Base-by-base conservation (phyloP, 2,113 vertebrate genomes). In the Vanacampus margaritifer region DNA sequence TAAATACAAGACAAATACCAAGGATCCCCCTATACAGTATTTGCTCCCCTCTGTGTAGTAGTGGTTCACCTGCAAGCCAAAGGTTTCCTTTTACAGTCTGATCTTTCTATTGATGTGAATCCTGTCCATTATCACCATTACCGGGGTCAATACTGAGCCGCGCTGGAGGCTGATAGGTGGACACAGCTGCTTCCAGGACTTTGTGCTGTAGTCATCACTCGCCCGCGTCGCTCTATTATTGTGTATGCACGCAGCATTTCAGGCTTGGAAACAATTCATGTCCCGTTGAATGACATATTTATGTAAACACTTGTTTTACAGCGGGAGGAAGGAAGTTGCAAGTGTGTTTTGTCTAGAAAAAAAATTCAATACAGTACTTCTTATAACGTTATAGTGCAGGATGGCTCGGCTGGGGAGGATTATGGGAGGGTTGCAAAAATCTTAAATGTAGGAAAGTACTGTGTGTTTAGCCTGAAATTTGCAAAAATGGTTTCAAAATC, bases 61-160 rank as follows among this genome's bases (percentile, higher is more conserved):
- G 26, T 19, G 28, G 54, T 32, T 19, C 28, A 57, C 54, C 54
- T 28, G 41, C 13, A 72, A 68, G 76, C 65, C 75, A 78, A 75
- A 39, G 64, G 80, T 84, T 85, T 78, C 77, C 75, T 77, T 87
- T 83, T 69, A 74, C 75, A 72, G 76, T 90, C 83, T 84, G 79
- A 85, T 88, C 81, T 74, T 73, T 68, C 69, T 57, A 62, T 76
- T 72, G 81, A 85, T 79, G 82, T 50, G 62, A 82, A 83, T 79
- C 76, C 74, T 78, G 75, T 88, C 88, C 86, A 90, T 90, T 90
- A 88, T 79, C 87, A 83, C 85, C 87, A 88, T 86, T 88, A 87
- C 84, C 37, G 73, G 76, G 87, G 87, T 90, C 88, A 90, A 90
- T 90, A 88, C 5, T 45, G 64, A 77, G 28, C 68, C 63, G 78